A percentile compares a stretch with the other conserved stretches of the same genome.
These are phyloP conservation scores for Elymnias hypermnestra DNA, from an alignment of 1,140 invertebrate genomes.

Conservation along the genomic window DNA sequence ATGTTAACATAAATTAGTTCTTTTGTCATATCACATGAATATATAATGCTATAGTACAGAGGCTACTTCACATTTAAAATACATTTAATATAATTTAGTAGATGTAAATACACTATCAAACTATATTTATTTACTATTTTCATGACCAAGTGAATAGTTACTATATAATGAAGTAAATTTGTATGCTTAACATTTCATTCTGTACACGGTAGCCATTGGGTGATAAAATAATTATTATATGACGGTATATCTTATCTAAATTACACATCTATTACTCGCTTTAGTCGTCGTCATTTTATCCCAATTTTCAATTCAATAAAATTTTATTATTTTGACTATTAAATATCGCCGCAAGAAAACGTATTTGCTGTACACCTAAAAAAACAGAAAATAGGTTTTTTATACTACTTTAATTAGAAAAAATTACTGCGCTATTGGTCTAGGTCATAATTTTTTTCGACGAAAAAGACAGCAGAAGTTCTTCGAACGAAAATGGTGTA, in stretches of 20 bases:
- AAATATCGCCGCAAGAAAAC: no score
- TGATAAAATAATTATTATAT: constrained; percentile 13
- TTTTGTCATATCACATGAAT: constrained; percentile 7
- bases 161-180: neutral
- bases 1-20: neutral
- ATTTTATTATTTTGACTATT: no score
- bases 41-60: neutral
- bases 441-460: no score
- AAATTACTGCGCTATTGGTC: no score
- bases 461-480: no score
- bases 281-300: constrained; percentile 23
- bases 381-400: no score
- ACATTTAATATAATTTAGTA: constrained; percentile 14
- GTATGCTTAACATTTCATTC: neutral
- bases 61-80: constrained; percentile 16
- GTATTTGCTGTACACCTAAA: no score
- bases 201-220: constrained; percentile 21
- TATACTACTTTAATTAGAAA: no score
- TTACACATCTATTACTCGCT: constrained; percentile 19
- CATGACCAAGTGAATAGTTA: constrained; percentile 9
- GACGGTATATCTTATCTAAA: constrained; percentile 10
- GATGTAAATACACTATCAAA: constrained; percentile 22
- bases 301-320: neutral
- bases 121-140: constrained; percentile 16
- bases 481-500: no score